A percentile compares a stretch with the other conserved stretches of the same genome.
Conservation (phyloP, 2,113 vertebrate genomes). For the Garra rufa region DNA sequence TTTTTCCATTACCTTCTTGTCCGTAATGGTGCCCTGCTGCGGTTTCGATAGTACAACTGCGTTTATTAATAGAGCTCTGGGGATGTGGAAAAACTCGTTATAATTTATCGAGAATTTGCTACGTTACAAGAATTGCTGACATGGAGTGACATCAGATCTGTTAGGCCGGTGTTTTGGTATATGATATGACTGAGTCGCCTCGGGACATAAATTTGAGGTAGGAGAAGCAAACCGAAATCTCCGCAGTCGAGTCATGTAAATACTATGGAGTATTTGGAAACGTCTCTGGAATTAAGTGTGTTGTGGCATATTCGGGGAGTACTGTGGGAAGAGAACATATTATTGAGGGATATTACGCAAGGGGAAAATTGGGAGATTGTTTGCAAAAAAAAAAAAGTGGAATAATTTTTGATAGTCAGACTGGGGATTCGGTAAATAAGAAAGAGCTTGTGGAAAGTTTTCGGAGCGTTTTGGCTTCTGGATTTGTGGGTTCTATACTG, state of each 20-base stretch:
- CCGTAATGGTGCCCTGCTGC: neutral
- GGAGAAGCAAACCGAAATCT: constrained; percentile 6
- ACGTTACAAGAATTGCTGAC: neutral
- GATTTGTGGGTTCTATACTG: constrained; percentile 33
- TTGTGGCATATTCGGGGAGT: constrained; percentile 47
- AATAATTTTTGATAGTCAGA: constrained; percentile 48
- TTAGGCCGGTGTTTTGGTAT: constrained; percentile 13
- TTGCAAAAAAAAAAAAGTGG: constrained; percentile 48
- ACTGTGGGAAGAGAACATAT: constrained; percentile 37
- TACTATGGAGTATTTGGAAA: constrained; percentile 35
- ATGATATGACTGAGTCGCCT: neutral
- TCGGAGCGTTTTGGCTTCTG: neutral
- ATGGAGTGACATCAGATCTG: constrained; percentile 42
- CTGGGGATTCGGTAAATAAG: constrained; percentile 49
- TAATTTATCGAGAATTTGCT: neutral
- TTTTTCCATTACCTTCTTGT: neutral
- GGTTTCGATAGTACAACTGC: neutral
- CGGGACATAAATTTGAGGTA: constrained; percentile 1
- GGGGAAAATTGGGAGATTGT: constrained; percentile 51
- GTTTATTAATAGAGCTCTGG: neutral
- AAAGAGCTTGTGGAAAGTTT: constrained; percentile 46
- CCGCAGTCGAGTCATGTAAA: constrained; percentile 23
- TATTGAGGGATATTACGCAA: constrained; percentile 49
- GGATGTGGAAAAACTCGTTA: neutral
- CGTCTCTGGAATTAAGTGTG: constrained; percentile 36